Percentiles rank a stretch among this genome's conserved stretches.
These are phyloP conservation scores for Drosophila lutescens DNA, from an alignment of 2,888 invertebrate genomes.

Conservation along the genomic window DNA sequence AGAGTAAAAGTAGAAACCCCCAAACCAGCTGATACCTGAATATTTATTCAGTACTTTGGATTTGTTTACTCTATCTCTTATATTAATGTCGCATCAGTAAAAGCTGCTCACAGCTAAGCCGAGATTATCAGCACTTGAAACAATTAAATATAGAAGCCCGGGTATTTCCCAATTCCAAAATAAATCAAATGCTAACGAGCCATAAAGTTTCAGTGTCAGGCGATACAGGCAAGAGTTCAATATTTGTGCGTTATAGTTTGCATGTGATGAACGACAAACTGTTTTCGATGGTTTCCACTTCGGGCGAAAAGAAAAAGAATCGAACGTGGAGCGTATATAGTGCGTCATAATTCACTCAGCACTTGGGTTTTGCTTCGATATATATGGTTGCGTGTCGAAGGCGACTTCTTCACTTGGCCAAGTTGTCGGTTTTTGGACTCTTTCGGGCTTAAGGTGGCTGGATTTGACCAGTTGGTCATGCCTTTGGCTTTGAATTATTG, in stretches of 20 bases:
- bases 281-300: constrained; percentile 66
- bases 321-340: constrained; percentile 49
- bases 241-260: constrained; percentile 73
- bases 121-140: constrained; percentile 14
- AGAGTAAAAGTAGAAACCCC: background rate
- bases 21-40: background rate
- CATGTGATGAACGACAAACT: constrained; percentile 76
- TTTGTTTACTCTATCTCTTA: background rate
- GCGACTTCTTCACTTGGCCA: constrained; percentile 49
- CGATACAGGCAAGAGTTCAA: constrained; percentile 56
- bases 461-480: constrained; percentile 64
- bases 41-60: background rate
- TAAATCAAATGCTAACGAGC: constrained; percentile 75
- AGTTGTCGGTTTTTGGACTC: constrained; percentile 12
- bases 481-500: constrained; percentile 77
- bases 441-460: constrained; percentile 6
- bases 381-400: constrained; percentile 61
- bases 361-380: constrained; percentile 47
- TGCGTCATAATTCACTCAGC: constrained; percentile 76
- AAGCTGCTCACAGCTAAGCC: background rate
- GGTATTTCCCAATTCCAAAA: constrained; percentile 22
- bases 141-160: constrained; percentile 15
- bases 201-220: constrained; percentile 76
- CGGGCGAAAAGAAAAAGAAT: constrained; percentile 33
- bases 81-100: background rate